Evolutionary conservation across 2,797 vertebrate genomes (phyloP).

Genomic region (Hippoglossus hippoglossus): DNA sequence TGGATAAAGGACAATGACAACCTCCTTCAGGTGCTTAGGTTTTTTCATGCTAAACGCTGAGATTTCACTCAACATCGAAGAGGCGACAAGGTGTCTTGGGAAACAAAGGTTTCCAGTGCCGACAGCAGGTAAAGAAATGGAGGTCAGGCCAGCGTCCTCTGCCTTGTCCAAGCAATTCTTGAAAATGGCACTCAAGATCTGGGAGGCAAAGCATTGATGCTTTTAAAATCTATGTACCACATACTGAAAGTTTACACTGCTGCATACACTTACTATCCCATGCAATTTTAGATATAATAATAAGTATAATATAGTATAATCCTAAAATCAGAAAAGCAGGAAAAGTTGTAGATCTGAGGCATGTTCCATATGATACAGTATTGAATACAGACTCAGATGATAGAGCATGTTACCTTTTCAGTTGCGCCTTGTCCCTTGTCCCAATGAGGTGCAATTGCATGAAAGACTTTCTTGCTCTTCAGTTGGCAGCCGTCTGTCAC

Average conservation of each 20-base stretch:
- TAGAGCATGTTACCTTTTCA: conserved; percentile 76
- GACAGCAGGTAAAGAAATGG: conserved; percentile 90
- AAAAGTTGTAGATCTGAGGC: neutral
- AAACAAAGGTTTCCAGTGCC: conserved; percentile 90
- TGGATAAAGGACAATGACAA: conserved; percentile 85
- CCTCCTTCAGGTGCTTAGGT: conserved; percentile 79
- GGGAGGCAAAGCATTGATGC: conserved; percentile 45
- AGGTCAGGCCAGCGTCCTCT: conserved; percentile 78
- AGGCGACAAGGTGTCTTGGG: conserved; percentile 82
- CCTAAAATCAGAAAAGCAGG: too few relatives aligned
- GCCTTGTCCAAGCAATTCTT: conserved; percentile 82
- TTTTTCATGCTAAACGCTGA: conserved; percentile 81
- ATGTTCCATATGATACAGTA: neutral
- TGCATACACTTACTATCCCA: neutral
- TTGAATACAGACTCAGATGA: neutral
- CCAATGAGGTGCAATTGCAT: conserved; percentile 82
- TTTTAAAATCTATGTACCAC: neutral
- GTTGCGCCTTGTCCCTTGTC: conserved; percentile 27
- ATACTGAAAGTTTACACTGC: neutral
- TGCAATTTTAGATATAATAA: neutral
- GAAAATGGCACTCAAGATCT: conserved; percentile 82
- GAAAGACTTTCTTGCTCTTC: conserved; percentile 81
- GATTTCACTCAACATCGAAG: conserved; percentile 84
- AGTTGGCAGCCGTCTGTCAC: conserved; percentile 83
- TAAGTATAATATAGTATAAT: neutral